Conservation (phyloP, 2,888 invertebrate genomes). For the Muschampia plurimacula region DNA sequence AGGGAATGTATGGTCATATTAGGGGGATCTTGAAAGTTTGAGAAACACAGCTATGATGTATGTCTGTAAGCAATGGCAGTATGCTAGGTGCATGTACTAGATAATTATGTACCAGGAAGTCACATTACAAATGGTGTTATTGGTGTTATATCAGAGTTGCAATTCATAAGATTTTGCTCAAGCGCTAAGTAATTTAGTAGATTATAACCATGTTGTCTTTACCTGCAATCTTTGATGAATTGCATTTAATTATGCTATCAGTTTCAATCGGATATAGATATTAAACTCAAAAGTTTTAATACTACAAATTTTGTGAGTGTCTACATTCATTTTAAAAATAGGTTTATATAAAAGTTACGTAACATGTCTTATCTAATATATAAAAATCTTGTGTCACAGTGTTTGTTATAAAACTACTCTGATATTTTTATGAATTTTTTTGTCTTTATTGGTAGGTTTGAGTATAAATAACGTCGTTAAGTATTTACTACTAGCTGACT, state of each 20-base stretch:
- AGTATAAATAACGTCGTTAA: too few species aligned
- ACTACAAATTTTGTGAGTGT: too few species aligned
- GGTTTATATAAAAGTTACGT: too few species aligned
- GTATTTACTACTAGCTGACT: too few species aligned
- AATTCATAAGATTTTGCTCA: slow-evolving; percentile 2
- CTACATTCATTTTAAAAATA: too few species aligned
- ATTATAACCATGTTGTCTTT: neutral
- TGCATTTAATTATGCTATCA: neutral
- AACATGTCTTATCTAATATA: too few species aligned
- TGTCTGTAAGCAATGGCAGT: slow-evolving; percentile 1
- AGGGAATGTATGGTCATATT: too few species aligned
- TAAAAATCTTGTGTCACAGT: too few species aligned
- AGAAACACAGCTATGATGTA: neutral
- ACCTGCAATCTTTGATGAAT: neutral
- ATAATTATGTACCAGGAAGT: slow-evolving; percentile 25
- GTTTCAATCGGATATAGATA: neutral
- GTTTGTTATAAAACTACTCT: too few species aligned
- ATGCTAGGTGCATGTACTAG: slow-evolving; percentile 1
- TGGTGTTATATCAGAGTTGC: slow-evolving; percentile 13
- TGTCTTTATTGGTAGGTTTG: too few species aligned
- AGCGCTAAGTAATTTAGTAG: neutral
- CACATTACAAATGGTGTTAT: slow-evolving; percentile 16
- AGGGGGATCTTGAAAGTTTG: neutral
- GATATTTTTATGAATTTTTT: too few species aligned
- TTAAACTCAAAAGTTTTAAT: too few species aligned